Percentiles rank a stretch among this genome's conserved stretches.
These are phyloP conservation scores for Ectemnius cavifrons DNA, from an alignment of 2,888 invertebrate species.

Conservation along the genomic window DNA sequence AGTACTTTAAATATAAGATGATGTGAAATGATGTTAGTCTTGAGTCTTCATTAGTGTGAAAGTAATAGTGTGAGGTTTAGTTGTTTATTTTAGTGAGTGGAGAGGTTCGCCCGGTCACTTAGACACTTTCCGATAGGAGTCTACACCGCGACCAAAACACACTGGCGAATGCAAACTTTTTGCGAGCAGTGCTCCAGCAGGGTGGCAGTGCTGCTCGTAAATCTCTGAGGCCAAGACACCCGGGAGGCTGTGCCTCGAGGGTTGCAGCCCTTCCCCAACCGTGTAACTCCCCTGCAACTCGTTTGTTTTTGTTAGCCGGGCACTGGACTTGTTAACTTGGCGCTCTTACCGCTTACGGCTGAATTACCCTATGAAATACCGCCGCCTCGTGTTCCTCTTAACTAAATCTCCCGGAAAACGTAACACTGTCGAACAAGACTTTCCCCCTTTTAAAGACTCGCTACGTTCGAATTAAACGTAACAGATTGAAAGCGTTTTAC, in stretches of 20 bases:
- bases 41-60: too few species aligned
- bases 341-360: constrained; percentile 59
- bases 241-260: constrained; percentile 20
- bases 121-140: neutral
- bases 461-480: too few species aligned
- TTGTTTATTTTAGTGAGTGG: neutral
- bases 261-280: constrained; percentile 29
- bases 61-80: too few species aligned
- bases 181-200: constrained; percentile 20
- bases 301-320: constrained; percentile 64
- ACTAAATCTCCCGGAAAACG: too few species aligned
- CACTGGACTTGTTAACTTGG: constrained; percentile 63
- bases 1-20: too few species aligned
- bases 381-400: constrained; percentile 5
- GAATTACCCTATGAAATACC: constrained; percentile 63
- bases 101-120: neutral
- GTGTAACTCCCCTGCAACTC: constrained; percentile 29
- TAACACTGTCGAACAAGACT: too few species aligned
- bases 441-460: too few species aligned
- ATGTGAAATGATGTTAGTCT: too few species aligned
- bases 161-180: constrained; percentile 59
- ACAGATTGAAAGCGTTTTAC: too few species aligned
- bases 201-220: constrained; percentile 52
- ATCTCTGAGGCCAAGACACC: constrained; percentile 54
- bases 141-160: constrained; percentile 30